Percentiles rank a stretch among this genome's conserved stretches.
These are phyloP conservation scores for Nesidiocoris tenuis DNA, from an alignment of 2,888 invertebrate species.

Conservation along the genomic window DNA sequence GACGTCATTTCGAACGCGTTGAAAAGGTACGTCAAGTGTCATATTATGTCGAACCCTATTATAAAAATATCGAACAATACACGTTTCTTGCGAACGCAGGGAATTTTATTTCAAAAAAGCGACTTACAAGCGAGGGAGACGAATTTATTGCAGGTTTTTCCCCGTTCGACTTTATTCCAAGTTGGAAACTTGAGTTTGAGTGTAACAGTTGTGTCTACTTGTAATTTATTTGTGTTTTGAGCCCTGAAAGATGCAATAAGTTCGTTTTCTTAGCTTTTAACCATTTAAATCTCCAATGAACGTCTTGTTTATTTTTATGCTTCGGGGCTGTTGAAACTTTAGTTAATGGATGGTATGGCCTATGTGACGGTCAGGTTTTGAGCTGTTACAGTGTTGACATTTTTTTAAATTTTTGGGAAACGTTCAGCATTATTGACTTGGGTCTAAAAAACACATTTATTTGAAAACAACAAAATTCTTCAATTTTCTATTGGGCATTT, in stretches of 20 bases:
- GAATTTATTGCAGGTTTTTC: constrained; percentile 51
- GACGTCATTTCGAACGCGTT: constrained; percentile 94
- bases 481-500: no score
- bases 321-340: no score
- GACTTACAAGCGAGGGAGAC: constrained; percentile 56
- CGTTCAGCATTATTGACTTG: no score
- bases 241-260: constrained; percentile 26
- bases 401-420: no score
- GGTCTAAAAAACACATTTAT: no score
- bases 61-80: constrained; percentile 42
- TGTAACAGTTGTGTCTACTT: not conserved
- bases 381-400: no score
- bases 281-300: constrained; percentile 30
- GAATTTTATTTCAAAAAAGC: constrained; percentile 50
- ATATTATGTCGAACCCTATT: constrained; percentile 51
- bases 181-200: no score
- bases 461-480: no score
- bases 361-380: no score
- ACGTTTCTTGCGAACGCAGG: constrained; percentile 46
- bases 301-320: no score
- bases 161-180: no score
- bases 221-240: not conserved
- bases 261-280: constrained; percentile 45
- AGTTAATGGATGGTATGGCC: no score
- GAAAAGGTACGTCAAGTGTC: constrained; percentile 81